Evolutionary conservation across 2,888 invertebrate genomes (phyloP), one percentile per base, ranked within the genome.

Genomic region (Caenorhabditis wallacei): DNA sequence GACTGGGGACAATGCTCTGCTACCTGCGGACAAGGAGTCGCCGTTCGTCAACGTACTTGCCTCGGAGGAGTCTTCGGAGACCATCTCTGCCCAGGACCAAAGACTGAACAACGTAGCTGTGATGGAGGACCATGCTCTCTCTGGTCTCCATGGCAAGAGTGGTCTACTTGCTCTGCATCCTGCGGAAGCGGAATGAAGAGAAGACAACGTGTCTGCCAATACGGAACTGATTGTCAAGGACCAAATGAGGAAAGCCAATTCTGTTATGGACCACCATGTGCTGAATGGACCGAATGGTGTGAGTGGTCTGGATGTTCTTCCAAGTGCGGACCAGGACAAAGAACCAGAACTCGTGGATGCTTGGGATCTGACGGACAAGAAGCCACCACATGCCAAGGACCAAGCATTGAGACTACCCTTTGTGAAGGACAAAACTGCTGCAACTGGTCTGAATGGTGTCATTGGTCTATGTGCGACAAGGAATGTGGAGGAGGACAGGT

Each of bases 241-340:
- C 88, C 88, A 54, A 82, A 81, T 11, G 89, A 88, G 80, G 89
- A 89, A 66, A 87, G 85, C 37, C 80, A 85, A 46, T 89, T 89
- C 87, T 90, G 90, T 74, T 87, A 87, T 30, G 89, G 89, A 64
- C 89, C 90, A 3, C 89, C 89, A 24, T 90, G 89, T 56, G 87
- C 89, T 0, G 74, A 71, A 8, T 90, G 89, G 89, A 88, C 88
- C 2, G 88, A 89, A 53, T 89, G 89, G 89, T 84, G 85, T 48
- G 86, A 87, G 66, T 89, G 89, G 89, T 86, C 88, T 10, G 82
- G 81, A 63, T 88, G 88, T 63, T 84, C 85, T 35, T 78, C 85
- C 48, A 84, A 86, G 68, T 89, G 89, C 69, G 89, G 89, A 76
- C 84, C 88, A 40, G 89, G 89, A 72, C 87, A 87, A 54, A 64